phyloP scores from a whole-genome alignment of 2,888 invertebrate species.

The Eledona agricola region DNA sequence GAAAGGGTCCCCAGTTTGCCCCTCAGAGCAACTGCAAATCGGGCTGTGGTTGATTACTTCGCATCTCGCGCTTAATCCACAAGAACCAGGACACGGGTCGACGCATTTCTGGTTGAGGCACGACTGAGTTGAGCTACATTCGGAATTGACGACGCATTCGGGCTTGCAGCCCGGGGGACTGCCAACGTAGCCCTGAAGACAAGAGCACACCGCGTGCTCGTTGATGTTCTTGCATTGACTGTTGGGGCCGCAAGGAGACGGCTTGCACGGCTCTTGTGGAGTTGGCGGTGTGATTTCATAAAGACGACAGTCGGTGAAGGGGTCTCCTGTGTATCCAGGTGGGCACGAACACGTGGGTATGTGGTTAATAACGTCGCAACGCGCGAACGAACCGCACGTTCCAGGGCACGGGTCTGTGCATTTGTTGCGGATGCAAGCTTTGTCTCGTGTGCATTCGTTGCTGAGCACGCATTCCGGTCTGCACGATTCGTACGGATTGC shows the following conservation, averaged over 20 bases:
- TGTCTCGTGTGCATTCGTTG: slow-evolving; percentile 71
- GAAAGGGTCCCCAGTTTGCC: slow-evolving; percentile 81
- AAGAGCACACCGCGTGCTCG: slow-evolving; percentile 65
- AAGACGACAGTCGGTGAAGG: slow-evolving; percentile 54
- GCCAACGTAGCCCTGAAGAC: slow-evolving; percentile 65
- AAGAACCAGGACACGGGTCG: slow-evolving; percentile 68
- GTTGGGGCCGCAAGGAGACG: slow-evolving; percentile 67
- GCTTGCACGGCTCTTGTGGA: slow-evolving; percentile 61
- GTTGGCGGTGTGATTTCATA: slow-evolving; percentile 48
- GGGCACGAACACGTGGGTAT: slow-evolving; percentile 77
- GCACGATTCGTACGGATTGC: slow-evolving; percentile 75
- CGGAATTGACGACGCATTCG: slow-evolving; percentile 65
- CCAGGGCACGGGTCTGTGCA: slow-evolving; percentile 76
- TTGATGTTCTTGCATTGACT: slow-evolving; percentile 66
- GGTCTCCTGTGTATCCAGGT: slow-evolving; percentile 73
- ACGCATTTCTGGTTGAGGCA: slow-evolving; percentile 67
- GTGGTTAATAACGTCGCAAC: slow-evolving; percentile 77
- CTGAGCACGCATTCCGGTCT: slow-evolving; percentile 76
- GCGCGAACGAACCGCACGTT: slow-evolving; percentile 75
- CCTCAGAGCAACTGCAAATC: slow-evolving; percentile 66
- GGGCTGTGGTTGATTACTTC: slow-evolving; percentile 67
- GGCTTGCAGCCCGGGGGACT: slow-evolving; percentile 67
- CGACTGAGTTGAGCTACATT: slow-evolving; percentile 64
- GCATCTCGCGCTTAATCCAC: slow-evolving; percentile 66
- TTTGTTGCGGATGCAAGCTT: slow-evolving; percentile 73